Evolutionary conservation across 2,888 invertebrate species (phyloP), one percentile per base, ranked within the genome.

Genomic region (Trimorus sp.): DNA sequence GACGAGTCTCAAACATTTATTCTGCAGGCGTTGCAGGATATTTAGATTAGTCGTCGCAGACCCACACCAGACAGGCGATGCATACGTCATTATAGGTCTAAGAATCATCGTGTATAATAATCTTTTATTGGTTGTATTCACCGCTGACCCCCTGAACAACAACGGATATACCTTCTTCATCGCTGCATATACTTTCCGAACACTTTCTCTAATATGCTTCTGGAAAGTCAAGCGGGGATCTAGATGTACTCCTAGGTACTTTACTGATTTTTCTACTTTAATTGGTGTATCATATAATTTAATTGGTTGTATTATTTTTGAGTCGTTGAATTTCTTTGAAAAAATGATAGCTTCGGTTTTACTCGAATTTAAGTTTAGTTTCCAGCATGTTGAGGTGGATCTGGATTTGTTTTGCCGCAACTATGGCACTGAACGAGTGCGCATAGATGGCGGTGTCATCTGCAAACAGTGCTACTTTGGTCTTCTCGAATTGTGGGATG

Each of bases 21-120:
- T 86, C 81, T 86, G 85, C 7, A 78, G 26, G 40, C 63, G 54
- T 81, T 86, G 84, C 11, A 85, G 53, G 14, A 15, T 37, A 38
- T 40, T 53, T 1, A 83, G 42, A n/a, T 77, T 82, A 1, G 83
- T 73, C 12, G 16, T 42, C 12, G 75, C 49, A 2, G 84, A 74
- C n/a, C 65, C 69, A 51, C 83, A 83, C 84, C 84, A 85, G 8
- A 83, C 84, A 15, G 87, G 86, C 12, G 84, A 84, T 0, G 85
- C 85, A 54, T 87, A 86, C 12, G 80, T 66, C 45, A 85, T 60
- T 6, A 82, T 77, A 0, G 83, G 82, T 56, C 83, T 69, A 5
- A 85, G 60, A 38, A 68, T 82, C 56, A 79, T 79, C 58, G 69
- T 77, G 15, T 88, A 88, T 12, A 88, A 83, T 15, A 86, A 12